phyloP scores from a whole-genome alignment of 1,140 invertebrate genomes.

The Cardiocondyla obscurior region DNA sequence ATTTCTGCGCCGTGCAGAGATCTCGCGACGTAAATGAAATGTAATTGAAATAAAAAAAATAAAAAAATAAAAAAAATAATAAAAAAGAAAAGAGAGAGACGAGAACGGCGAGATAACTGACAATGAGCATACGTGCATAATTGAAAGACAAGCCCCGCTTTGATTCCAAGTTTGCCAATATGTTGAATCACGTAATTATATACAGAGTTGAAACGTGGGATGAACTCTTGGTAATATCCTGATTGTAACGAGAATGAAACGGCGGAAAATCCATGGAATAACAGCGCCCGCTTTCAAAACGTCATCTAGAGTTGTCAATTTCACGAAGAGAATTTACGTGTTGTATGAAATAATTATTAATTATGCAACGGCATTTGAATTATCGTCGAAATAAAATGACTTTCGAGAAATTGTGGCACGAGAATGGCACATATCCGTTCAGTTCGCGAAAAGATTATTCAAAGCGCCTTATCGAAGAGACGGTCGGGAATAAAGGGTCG shows the following conservation, averaged over 20 bases:
- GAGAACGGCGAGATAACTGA: not conserved
- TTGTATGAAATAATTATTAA: not conserved
- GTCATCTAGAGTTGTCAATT: not conserved
- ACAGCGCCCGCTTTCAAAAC: not conserved
- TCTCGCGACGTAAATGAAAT: not conserved
- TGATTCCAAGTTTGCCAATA: not conserved
- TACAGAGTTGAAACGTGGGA: not conserved
- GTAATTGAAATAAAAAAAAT: too few relatives aligned
- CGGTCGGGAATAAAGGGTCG: not conserved
- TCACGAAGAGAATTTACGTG: not conserved
- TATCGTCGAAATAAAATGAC: slow-evolving; percentile 4
- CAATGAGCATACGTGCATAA: not conserved
- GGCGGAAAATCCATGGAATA: not conserved
- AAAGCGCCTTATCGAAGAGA: not conserved
- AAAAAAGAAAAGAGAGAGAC: too few relatives aligned
- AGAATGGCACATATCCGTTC: not conserved
- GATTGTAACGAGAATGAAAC: not conserved
- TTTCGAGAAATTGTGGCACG: not conserved
- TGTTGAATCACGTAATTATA: not conserved
- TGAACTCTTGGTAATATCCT: not conserved
- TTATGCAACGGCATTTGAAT: not conserved
- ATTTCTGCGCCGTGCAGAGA: not conserved
- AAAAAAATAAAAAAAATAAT: too few relatives aligned
- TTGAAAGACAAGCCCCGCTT: not conserved
- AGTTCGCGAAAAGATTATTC: not conserved